A percentile compares a stretch with the other conserved stretches of the same genome.
phyloP scores from a whole-genome alignment of 2,888 invertebrate species.

The Ophion slaviceki region DNA sequence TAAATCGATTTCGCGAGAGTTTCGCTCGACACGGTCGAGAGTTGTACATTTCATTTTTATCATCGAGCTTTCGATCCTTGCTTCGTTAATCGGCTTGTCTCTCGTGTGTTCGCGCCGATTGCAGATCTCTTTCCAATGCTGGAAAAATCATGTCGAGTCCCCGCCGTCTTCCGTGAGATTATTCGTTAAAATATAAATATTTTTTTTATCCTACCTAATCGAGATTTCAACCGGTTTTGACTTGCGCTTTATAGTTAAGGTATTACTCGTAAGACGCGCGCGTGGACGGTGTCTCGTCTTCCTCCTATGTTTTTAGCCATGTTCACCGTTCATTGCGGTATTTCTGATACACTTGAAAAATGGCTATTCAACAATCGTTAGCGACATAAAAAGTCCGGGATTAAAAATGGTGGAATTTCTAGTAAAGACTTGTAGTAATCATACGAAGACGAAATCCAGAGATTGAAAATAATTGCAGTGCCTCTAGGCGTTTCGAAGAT shows the following conservation, averaged over 20 bases:
- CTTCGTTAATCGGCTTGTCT: slow-evolving; percentile 37
- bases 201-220: slow-evolving; percentile 18
- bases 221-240: slow-evolving; percentile 41
- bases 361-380: neutral
- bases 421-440: neutral
- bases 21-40: slow-evolving; percentile 47
- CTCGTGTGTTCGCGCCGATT: slow-evolving; percentile 31
- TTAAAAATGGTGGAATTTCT: neutral
- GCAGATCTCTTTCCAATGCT: neutral
- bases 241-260: slow-evolving; percentile 32
- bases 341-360: neutral
- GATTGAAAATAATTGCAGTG: neutral
- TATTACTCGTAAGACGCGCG: slow-evolving; percentile 16
- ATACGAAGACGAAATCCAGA: neutral
- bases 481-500: neutral
- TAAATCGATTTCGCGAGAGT: slow-evolving; percentile 28
- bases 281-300: slow-evolving; percentile 53
- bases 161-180: neutral
- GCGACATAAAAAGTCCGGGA: neutral
- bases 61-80: slow-evolving; percentile 38
- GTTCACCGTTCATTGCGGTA: neutral
- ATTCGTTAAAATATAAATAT: slow-evolving; percentile 3
- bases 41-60: slow-evolving; percentile 65
- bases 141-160: slow-evolving; percentile 2
- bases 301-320: slow-evolving; percentile 23